Conservation (phyloP, 2,113 vertebrate genomes). For the Erythrolamprus reginae region DNA sequence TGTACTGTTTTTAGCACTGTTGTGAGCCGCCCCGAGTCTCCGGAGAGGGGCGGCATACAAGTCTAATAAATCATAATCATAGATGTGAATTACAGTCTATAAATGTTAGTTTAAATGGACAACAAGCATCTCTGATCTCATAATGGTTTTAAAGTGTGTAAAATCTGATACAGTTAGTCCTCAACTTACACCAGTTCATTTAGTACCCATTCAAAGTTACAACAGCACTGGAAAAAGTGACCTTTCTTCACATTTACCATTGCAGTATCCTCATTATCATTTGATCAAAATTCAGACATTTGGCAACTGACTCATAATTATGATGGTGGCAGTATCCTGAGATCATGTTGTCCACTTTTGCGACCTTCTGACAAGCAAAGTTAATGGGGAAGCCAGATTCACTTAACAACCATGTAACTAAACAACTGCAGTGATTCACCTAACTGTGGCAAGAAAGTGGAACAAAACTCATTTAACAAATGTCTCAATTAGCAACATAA, state of each 20-base stretch:
- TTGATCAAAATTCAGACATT: neutral
- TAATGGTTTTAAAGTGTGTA: neutral
- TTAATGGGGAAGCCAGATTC: neutral
- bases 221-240: neutral
- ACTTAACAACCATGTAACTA: neutral
- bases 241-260: neutral
- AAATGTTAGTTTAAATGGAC: neutral
- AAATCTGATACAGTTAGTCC: neutral
- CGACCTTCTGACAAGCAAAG: neutral
- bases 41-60: too few relatives aligned
- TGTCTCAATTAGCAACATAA: neutral
- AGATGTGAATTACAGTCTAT: too few relatives aligned
- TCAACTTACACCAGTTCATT: neutral
- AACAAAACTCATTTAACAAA: neutral
- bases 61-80: too few relatives aligned
- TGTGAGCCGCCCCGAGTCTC: too few relatives aligned
- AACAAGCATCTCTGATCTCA: neutral
- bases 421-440: neutral
- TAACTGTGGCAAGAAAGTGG: neutral
- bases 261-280: neutral
- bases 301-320: neutral
- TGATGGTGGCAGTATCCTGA: neutral
- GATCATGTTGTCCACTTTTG: neutral
- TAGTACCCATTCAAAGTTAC: neutral
- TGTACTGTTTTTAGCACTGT: too few relatives aligned